Percentiles rank a stretch among this genome's conserved stretches.
Conservation (phyloP, 2,797 vertebrate genomes). For the Anguilla obscura region DNA sequence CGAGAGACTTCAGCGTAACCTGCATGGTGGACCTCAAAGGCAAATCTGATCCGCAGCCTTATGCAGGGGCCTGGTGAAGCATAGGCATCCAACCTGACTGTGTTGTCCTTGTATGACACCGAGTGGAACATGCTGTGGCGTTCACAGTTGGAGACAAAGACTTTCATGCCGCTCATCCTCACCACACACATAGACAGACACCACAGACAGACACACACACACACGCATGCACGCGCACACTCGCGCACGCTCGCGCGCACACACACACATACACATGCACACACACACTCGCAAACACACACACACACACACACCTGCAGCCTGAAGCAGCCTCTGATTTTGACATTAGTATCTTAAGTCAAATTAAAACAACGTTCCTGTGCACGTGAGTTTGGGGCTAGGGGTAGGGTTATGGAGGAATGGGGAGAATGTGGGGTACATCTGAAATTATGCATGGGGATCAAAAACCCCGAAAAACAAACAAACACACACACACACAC, state of each 20-base stretch:
- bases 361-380: not conserved
- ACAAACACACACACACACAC: not conserved
- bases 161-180: not conserved
- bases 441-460: not conserved
- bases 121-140: not conserved
- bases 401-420: not conserved
- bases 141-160: not conserved
- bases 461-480: not conserved
- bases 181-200: not conserved
- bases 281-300: constrained; percentile 16
- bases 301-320: constrained; percentile 8
- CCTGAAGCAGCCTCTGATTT: not conserved
- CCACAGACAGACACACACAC: constrained; percentile 12
- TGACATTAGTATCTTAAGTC: not conserved
- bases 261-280: constrained; percentile 19
- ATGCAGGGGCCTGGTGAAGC: not conserved
- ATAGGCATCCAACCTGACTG: not conserved
- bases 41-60: not conserved
- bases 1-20: not conserved
- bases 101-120: constrained; percentile 5
- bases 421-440: not conserved
- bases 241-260: not conserved
- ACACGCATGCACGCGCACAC: constrained; percentile 14
- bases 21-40: not conserved
- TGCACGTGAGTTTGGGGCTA: not conserved